Conservation (phyloP, 2,888 invertebrate species). For the Pherbina coryleti region DNA sequence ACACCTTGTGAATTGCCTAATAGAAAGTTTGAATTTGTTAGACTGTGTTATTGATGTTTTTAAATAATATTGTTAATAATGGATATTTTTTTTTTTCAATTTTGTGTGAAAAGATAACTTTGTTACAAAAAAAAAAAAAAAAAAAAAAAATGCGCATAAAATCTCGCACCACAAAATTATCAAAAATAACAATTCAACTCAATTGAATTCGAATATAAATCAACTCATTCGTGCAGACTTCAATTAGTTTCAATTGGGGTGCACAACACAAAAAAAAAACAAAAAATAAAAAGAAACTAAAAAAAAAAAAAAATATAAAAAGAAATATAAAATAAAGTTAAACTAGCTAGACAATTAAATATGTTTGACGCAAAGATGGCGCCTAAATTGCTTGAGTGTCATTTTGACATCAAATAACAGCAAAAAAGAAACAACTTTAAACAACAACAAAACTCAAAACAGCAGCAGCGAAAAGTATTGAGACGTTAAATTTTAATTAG, state of each 20-base stretch:
- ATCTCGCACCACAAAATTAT: not conserved
- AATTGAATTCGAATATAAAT: constrained; percentile 59
- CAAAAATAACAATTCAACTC: constrained; percentile 40
- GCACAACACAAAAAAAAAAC: constrained; percentile 46
- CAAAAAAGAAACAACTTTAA: no score
- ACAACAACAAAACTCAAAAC: no score
- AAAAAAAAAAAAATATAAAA: no score
- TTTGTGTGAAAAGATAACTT: not conserved
- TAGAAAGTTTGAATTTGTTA: no score
- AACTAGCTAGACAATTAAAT: constrained; percentile 54
- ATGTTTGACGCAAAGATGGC: constrained; percentile 9
- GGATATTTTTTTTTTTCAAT: not conserved
- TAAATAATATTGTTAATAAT: no score
- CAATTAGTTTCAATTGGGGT: constrained; percentile 62
- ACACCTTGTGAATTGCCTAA: no score
- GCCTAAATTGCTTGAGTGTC: not conserved
- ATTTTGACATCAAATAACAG: no score
- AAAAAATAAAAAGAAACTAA: no score
- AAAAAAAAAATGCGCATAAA: not conserved
- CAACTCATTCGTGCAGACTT: constrained; percentile 62
- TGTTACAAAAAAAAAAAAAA: not conserved
- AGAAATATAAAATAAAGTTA: no score
- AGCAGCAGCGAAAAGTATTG: not conserved
- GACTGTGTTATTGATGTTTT: no score
- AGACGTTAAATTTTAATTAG: not conserved